Evolutionary conservation across 1,140 invertebrate species (phyloP), one percentile per base, ranked within the genome.

Genomic region (Maniola jurtina): DNA sequence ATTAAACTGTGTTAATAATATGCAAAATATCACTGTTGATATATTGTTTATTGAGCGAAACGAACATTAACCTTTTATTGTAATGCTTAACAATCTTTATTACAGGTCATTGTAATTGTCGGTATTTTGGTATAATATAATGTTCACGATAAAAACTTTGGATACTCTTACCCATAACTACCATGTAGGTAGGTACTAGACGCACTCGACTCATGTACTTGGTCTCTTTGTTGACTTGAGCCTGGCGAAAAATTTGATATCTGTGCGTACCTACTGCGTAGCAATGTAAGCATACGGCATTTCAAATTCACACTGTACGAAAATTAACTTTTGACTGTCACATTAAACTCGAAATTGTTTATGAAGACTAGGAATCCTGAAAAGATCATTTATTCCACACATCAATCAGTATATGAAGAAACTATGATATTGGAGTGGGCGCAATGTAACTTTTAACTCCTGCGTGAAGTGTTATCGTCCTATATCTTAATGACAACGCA

Each of bases 401-500:
- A 11, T 38, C 2, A 3, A 38, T 38, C 10, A 38, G 38, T 11
- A 3, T 38, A 1, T 3, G 7, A 6, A 38, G 38, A 48, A 15
- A 10, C 14, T 11, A 48, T 0, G n/a, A 48, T 15, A 48, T 48
- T 14, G 45, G 2, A 25, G 15, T 52, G 25, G 15, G 13, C 2
- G 54, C 15, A 55, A 6, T 14, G 54, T 35, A 55, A 34, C 25
- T 7, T 34, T n/a, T 35, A 13, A 34, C 35, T 33, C 2, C 35
- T 36, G 0, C 25, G 55, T 38, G 35, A 55, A 55, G 52, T 55
- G 52, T 55, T 55, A 25, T 58, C 66, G 60, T 57, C 58, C 54
- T 58, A 62, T 42, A 63, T 68, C 35, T 16, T 16, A 56, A 66
- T 61, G 61, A 25, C 35, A 59, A 62, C 59, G 25, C 54, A 38